These are phyloP conservation scores for Mormyrops attenuatus DNA, from an alignment of 2,797 vertebrate species.

Conservation along the genomic window DNA sequence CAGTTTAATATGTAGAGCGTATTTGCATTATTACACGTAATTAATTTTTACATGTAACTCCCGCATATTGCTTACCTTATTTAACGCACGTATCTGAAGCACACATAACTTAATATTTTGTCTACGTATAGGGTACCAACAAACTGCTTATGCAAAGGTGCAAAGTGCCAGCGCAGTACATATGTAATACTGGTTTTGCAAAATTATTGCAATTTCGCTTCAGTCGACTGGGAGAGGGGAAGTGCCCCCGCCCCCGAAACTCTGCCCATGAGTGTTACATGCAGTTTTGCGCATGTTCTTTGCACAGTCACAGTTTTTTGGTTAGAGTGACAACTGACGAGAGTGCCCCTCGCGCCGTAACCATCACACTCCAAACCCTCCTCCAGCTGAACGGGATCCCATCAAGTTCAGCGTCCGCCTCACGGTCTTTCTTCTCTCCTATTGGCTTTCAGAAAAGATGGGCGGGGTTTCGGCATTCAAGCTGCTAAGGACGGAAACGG, in stretches of 20 bases:
- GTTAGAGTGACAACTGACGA: background rate
- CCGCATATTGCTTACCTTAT: background rate
- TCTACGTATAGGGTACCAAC: background rate
- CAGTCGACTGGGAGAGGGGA: background rate
- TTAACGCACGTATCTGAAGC: background rate
- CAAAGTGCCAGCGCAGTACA: background rate
- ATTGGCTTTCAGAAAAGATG: slow-evolving; percentile 65
- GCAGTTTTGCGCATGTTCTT: background rate
- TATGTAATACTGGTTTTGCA: background rate
- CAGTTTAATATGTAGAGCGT: background rate
- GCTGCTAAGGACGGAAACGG: slow-evolving; percentile 56
- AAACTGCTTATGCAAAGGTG: background rate
- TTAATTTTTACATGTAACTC: background rate
- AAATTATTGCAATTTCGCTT: background rate
- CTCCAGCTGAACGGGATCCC: background rate
- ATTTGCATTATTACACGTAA: background rate
- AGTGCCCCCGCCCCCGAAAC: background rate
- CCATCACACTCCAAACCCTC: background rate
- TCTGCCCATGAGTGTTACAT: background rate
- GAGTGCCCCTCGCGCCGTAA: background rate
- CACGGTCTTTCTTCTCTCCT: background rate
- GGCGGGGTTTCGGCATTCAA: slow-evolving; percentile 70
- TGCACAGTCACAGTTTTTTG: background rate
- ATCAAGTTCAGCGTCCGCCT: background rate
- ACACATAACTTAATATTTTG: background rate